Evolutionary conservation across 53 echinoderm and acorn worm genomes (phyloP).

Genomic region (Crossaster papposus): DNA sequence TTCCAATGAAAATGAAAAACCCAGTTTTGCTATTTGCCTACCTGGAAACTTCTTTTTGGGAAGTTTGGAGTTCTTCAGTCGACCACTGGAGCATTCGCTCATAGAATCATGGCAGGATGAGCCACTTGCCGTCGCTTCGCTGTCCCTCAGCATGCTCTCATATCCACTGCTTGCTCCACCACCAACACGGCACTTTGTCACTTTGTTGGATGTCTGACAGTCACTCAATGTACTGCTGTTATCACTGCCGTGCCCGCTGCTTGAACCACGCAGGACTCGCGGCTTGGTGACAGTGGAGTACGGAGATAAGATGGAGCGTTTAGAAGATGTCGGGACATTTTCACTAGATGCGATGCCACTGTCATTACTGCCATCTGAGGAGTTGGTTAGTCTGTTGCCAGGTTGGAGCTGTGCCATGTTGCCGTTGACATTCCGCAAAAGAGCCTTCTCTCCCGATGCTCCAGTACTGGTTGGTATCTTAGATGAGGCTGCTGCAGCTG

Average conservation of each 20-base stretch:
- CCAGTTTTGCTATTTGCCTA: slow-evolving; percentile 34
- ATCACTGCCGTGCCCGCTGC: slow-evolving; percentile 97
- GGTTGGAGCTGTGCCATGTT: slow-evolving; percentile 74
- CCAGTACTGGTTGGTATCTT: slow-evolving; percentile 69
- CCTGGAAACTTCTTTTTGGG: slow-evolving; percentile 91
- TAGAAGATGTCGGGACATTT: slow-evolving; percentile 76
- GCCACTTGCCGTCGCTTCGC: slow-evolving; percentile 88
- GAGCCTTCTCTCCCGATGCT: slow-evolving; percentile 66
- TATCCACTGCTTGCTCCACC: slow-evolving; percentile 97
- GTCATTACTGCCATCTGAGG: slow-evolving; percentile 96
- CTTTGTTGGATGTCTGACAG: slow-evolving; percentile 67
- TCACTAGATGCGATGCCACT: slow-evolving; percentile 95
- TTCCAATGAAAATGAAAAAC: too few species aligned
- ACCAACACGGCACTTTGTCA: slow-evolving; percentile 67
- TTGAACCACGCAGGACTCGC: slow-evolving; percentile 71
- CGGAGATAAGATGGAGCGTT: slow-evolving; percentile 88
- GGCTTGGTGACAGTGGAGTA: slow-evolving; percentile 98
- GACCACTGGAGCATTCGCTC: slow-evolving; percentile 94
- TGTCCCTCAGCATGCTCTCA: slow-evolving; percentile 96
- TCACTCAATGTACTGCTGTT: slow-evolving; percentile 98
- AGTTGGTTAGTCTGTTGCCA: slow-evolving; percentile 84
- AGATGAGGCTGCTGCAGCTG: slow-evolving; percentile 40
- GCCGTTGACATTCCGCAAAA: slow-evolving; percentile 76
- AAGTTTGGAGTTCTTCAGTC: slow-evolving; percentile 83
- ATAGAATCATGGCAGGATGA: slow-evolving; percentile 93